A percentile compares a stretch with the other conserved stretches of the same genome.
phyloP scores from a whole-genome alignment of 2,888 invertebrate species.

The Saturnia pavonia region DNA sequence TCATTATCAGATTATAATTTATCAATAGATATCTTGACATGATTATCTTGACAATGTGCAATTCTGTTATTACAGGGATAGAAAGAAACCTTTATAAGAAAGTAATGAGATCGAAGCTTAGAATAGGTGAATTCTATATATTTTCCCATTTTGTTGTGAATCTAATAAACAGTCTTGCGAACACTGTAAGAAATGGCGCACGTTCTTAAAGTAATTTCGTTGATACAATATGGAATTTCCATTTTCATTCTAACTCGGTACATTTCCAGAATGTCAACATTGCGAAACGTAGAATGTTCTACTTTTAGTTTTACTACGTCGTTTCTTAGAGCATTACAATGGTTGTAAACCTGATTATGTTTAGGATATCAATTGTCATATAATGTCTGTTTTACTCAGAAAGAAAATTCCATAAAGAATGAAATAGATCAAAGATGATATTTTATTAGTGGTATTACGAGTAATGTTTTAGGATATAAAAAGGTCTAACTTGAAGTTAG shows the following conservation, averaged over 20 bases:
- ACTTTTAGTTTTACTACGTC: slow-evolving; percentile 15
- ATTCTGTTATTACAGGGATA: background rate
- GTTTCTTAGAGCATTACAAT: slow-evolving; percentile 4
- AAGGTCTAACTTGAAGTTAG: too few species aligned
- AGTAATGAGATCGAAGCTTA: background rate
- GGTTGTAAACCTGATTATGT: slow-evolving; percentile 15
- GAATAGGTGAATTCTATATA: background rate
- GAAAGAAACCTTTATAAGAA: background rate
- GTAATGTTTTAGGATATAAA: background rate
- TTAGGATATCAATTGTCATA: background rate
- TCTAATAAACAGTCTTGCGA: background rate
- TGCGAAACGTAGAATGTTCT: slow-evolving; percentile 3
- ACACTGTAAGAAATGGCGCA: background rate
- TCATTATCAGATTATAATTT: background rate
- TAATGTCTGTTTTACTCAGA: background rate
- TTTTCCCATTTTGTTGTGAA: background rate
- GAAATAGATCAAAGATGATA: background rate
- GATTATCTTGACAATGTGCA: background rate
- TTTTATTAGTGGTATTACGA: background rate
- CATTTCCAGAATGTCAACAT: slow-evolving; percentile 14
- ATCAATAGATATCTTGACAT: background rate
- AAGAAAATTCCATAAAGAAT: background rate
- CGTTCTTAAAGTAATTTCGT: background rate
- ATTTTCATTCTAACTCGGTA: background rate
- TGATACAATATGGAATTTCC: background rate